phyloP scores from a whole-genome alignment of 2,797 vertebrate species.

The Botia kubotai region DNA sequence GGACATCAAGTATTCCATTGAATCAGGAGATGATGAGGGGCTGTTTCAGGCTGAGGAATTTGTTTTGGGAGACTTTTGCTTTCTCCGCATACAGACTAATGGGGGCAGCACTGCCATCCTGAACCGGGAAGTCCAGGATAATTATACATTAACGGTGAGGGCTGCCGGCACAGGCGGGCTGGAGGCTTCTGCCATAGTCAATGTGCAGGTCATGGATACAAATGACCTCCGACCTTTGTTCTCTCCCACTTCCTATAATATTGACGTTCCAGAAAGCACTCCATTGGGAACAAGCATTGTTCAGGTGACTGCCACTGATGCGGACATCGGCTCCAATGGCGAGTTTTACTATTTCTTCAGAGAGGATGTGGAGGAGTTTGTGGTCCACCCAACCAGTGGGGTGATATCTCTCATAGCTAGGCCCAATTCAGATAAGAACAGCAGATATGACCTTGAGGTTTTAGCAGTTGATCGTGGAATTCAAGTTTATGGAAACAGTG shows the following conservation, averaged over 20 bases:
- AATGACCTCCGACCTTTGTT: constrained; percentile 96
- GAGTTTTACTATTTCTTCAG: constrained; percentile 97
- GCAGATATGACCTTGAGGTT: constrained; percentile 88
- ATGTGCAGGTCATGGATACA: constrained; percentile 92
- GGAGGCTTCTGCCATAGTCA: constrained; percentile 84
- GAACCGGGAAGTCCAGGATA: constrained; percentile 94
- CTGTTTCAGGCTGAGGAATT: constrained; percentile 93
- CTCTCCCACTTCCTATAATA: constrained; percentile 93
- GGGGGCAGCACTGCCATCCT: constrained; percentile 89
- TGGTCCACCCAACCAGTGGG: constrained; percentile 93
- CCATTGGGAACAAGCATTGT: constrained; percentile 87
- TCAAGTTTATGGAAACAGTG: constrained; percentile 91
- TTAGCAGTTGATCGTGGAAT: constrained; percentile 92
- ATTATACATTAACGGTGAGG: constrained; percentile 87
- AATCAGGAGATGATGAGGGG: constrained; percentile 88
- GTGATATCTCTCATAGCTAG: constrained; percentile 85
- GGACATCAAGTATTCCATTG: constrained; percentile 88
- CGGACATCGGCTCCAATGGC: constrained; percentile 93
- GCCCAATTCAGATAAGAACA: constrained; percentile 81
- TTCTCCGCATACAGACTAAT: constrained; percentile 91
- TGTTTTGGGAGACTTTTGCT: constrained; percentile 93
- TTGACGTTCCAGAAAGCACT: constrained; percentile 89
- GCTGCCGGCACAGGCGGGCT: constrained; percentile 83
- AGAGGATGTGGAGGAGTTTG: constrained; percentile 87
- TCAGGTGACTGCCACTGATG: constrained; percentile 93